Conservation (phyloP, 2,888 invertebrate genomes). For the Meteorus cinctellus region DNA sequence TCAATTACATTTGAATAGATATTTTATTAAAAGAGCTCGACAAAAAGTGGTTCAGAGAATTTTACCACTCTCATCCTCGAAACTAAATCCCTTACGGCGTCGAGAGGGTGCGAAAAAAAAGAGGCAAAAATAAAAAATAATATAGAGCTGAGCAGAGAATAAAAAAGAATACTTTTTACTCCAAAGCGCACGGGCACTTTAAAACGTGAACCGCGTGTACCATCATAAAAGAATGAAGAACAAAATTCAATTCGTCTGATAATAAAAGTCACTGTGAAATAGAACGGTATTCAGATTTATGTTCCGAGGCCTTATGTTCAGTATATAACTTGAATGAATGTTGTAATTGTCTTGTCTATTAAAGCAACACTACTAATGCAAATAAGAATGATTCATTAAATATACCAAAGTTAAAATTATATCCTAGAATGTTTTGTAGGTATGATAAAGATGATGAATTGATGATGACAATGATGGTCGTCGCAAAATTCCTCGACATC, state of each 20-base stretch:
- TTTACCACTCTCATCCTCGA: conserved; percentile 10
- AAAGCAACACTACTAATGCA: not conserved
- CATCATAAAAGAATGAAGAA: not conserved
- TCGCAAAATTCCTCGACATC: not conserved
- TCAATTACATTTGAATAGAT: conserved; percentile 30
- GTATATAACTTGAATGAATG: not conserved
- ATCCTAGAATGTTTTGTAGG: not conserved
- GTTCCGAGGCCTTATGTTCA: not conserved
- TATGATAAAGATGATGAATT: not conserved
- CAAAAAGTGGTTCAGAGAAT: conserved; percentile 7
- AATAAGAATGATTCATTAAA: not conserved
- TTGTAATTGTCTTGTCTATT: not conserved
- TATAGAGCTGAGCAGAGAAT: not conserved
- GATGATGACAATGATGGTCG: not conserved
- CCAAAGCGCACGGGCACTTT: conserved; percentile 12
- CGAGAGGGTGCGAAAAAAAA: conserved; percentile 14
- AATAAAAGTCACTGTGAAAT: conserved; percentile 26
- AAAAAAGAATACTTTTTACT: conserved; percentile 10
- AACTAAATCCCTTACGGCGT: not conserved
- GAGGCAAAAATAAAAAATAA: conserved; percentile 21
- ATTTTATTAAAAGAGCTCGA: conserved; percentile 14
- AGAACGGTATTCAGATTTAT: conserved; percentile 14
- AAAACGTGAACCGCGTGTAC: conserved; percentile 8
- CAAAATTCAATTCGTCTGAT: conserved; percentile 17
- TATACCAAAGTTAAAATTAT: not conserved